Evolutionary conservation across 2,888 invertebrate species (phyloP).

Genomic region (Netelia inedita): DNA sequence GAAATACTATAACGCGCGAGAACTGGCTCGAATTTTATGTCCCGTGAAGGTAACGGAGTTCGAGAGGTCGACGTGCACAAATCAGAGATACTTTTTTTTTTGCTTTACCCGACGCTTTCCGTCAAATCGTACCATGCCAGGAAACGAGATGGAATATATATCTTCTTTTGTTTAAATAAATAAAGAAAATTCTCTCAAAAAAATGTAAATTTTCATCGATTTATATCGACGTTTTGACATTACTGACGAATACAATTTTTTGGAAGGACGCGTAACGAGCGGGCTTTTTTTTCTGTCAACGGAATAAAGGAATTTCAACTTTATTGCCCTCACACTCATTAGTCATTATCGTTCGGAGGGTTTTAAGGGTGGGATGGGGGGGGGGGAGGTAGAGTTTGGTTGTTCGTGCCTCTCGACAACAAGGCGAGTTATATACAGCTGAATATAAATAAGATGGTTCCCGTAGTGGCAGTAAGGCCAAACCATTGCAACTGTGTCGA

Average conservation of each 20-base stretch:
- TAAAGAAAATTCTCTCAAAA: too few species aligned
- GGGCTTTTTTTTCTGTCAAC: background rate
- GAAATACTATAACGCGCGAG: slow-evolving; percentile 68
- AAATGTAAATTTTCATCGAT: too few species aligned
- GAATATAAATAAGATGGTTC: slow-evolving; percentile 65
- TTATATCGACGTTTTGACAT: too few species aligned
- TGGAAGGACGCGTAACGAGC: background rate
- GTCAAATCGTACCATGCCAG: background rate
- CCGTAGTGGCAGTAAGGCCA: slow-evolving; percentile 15
- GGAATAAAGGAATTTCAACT: slow-evolving; percentile 47
- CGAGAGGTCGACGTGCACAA: slow-evolving; percentile 36
- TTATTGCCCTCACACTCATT: slow-evolving; percentile 26
- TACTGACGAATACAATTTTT: too few species aligned
- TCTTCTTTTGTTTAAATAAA: too few species aligned
- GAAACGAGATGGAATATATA: too few species aligned
- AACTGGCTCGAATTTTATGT: slow-evolving; percentile 72
- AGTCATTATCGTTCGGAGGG: slow-evolving; percentile 16
- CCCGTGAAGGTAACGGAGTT: slow-evolving; percentile 71
- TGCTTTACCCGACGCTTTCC: background rate
- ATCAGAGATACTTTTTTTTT: background rate
- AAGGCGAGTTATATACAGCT: slow-evolving; percentile 19
- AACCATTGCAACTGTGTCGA: slow-evolving; percentile 15
- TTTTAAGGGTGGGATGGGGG: slow-evolving; percentile 3
- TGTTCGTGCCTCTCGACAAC: slow-evolving; percentile 36
- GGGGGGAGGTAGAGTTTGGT: slow-evolving; percentile 32